Evolutionary conservation across 2,888 invertebrate species (phyloP).

Genomic region (Agelastica alni): DNA sequence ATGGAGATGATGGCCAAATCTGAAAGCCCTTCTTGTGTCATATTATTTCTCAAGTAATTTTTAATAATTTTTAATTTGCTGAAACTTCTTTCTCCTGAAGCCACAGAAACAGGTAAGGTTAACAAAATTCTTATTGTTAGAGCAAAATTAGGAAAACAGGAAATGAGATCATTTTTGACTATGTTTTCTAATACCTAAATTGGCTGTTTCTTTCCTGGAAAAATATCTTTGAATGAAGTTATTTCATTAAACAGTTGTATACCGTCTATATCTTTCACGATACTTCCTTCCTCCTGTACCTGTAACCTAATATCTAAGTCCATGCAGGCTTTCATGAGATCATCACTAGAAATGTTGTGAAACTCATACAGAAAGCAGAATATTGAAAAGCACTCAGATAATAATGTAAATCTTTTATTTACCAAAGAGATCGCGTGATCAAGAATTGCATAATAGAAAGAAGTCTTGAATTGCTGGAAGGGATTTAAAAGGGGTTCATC

Average conservation of each 20-base stretch:
- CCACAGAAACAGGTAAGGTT: not conserved
- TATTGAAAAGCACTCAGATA: not conserved
- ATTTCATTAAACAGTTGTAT: not conserved
- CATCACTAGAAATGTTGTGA: not conserved
- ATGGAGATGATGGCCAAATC: slow-evolving; percentile 8
- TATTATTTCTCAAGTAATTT: slow-evolving; percentile 1
- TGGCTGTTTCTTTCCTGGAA: not conserved
- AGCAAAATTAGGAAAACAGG: not conserved
- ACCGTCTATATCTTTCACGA: not conserved
- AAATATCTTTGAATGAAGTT: no score
- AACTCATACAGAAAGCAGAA: not conserved
- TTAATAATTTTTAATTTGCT: not conserved
- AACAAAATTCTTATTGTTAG: not conserved
- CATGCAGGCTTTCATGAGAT: not conserved
- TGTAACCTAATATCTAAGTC: not conserved
- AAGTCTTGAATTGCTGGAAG: not conserved
- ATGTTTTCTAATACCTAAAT: not conserved
- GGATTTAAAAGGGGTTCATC: not conserved
- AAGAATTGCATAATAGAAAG: no score
- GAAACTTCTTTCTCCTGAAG: not conserved
- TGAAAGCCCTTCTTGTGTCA: slow-evolving; percentile 12
- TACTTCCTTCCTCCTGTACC: not conserved
- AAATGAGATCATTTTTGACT: not conserved
- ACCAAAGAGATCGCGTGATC: no score
- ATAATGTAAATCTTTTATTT: no score